A percentile compares a stretch with the other conserved stretches of the same genome.
Conservation (phyloP, 2,888 invertebrate species). For the Lampropteryx suffumata region DNA sequence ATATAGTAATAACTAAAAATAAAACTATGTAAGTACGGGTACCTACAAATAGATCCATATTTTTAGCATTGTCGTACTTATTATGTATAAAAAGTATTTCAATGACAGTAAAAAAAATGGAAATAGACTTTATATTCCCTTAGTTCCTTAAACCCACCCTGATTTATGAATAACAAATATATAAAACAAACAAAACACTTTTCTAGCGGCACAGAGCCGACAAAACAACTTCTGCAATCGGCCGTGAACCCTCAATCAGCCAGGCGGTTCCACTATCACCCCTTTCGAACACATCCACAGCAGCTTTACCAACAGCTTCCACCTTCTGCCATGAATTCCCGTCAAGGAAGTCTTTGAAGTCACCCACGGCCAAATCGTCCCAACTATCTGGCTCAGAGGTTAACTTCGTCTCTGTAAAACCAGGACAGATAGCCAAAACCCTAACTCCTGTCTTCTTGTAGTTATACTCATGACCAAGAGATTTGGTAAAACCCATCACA, state of each 20-base stretch:
- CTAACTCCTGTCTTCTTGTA: conserved; percentile 67
- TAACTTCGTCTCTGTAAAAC: conserved; percentile 65
- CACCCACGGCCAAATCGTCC: conserved; percentile 36
- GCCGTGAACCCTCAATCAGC: conserved; percentile 71
- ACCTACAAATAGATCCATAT: too few relatives aligned
- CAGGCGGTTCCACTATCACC: conserved; percentile 79
- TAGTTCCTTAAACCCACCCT: too few relatives aligned
- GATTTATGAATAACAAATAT: background rate
- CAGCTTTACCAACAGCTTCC: conserved; percentile 52
- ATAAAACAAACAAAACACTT: background rate
- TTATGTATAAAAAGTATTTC: too few relatives aligned
- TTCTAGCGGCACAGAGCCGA: conserved; percentile 21
- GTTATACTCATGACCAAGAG: conserved; percentile 62
- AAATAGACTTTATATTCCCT: too few relatives aligned
- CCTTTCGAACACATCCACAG: conserved; percentile 53
- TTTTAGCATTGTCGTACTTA: too few relatives aligned
- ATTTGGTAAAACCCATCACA: conserved; percentile 70
- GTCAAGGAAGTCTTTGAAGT: conserved; percentile 35
- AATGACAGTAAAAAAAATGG: too few relatives aligned
- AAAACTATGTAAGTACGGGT: too few relatives aligned
- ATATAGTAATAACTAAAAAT: too few relatives aligned
- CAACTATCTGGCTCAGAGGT: conserved; percentile 27
- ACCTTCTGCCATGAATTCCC: conserved; percentile 49
- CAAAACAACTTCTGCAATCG: conserved; percentile 43
- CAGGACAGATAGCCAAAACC: conserved; percentile 73